A percentile compares a stretch with the other conserved stretches of the same genome.
Evolutionary conservation across 2,113 vertebrate species (phyloP).

Genomic region (Cairina moschata): DNA sequence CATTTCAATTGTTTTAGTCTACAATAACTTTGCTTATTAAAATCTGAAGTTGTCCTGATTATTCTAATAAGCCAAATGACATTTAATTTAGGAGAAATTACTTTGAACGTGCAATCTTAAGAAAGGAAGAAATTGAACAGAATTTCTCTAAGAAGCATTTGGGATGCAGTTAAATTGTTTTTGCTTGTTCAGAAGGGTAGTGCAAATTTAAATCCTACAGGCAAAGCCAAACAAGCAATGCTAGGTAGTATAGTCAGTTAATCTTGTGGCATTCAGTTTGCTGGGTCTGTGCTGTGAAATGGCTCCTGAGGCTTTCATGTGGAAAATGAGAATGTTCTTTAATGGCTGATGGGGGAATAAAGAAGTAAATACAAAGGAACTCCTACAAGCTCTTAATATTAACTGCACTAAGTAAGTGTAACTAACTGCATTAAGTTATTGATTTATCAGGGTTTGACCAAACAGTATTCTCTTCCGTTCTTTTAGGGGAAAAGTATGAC

Average conservation of each 20-base stretch:
- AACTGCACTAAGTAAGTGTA: constrained; percentile 81
- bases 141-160: constrained; percentile 70
- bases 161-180: constrained; percentile 76
- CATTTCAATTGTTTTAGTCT: neutral
- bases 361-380: constrained; percentile 82
- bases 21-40: constrained; percentile 74
- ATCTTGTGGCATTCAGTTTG: constrained; percentile 78
- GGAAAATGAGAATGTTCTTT: constrained; percentile 85
- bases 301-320: constrained; percentile 81
- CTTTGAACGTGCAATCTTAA: constrained; percentile 66
- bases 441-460: constrained; percentile 78
- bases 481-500: constrained; percentile 36
- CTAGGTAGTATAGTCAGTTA: constrained; percentile 76
- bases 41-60: constrained; percentile 70
- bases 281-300: constrained; percentile 75
- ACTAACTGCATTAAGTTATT: constrained; percentile 81
- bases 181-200: constrained; percentile 73
- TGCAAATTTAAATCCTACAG: constrained; percentile 80
- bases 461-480: constrained; percentile 54
- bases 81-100: constrained; percentile 79
- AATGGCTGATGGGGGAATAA: constrained; percentile 80
- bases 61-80: constrained; percentile 73
- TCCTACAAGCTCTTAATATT: constrained; percentile 78
- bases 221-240: constrained; percentile 75
- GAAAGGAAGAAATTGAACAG: constrained; percentile 72